Evolutionary conservation across 2,797 vertebrate genomes (phyloP).

Genomic region (Calcarius lapponicus): DNA sequence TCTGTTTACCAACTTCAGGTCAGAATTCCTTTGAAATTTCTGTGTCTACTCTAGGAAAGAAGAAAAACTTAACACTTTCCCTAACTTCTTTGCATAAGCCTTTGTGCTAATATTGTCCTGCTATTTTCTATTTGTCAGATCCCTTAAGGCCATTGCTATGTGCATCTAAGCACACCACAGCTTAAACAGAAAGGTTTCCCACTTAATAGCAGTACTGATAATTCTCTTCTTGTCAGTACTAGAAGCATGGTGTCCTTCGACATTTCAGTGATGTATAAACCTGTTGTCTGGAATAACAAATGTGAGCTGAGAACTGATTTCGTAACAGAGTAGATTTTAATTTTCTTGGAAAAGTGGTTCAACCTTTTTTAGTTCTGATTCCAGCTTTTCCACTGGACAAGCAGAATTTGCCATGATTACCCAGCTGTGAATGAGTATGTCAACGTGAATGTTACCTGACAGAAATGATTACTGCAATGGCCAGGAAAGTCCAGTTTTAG

Average conservation of each 20-base stretch:
- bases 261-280: neutral
- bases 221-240: neutral
- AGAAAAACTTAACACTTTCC: neutral
- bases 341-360: neutral
- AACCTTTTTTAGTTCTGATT: neutral
- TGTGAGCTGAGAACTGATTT: neutral
- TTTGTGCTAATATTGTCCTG: neutral
- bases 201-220: neutral
- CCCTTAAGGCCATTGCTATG: neutral
- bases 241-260: neutral
- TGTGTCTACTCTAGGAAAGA: neutral
- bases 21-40: slow-evolving; percentile 7
- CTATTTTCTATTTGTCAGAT: neutral
- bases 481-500: neutral
- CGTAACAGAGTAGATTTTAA: neutral
- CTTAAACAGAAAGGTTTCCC: neutral
- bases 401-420: neutral
- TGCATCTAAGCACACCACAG: neutral
- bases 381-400: neutral
- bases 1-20: neutral
- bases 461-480: neutral
- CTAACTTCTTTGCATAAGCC: slow-evolving; percentile 1
- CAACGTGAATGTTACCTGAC: neutral
- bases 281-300: neutral
- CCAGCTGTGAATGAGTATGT: neutral